A percentile compares a stretch with the other conserved stretches of the same genome.
These are phyloP conservation scores for Anguilla rostrata DNA, from an alignment of 2,113 vertebrate species.

Conservation along the genomic window DNA sequence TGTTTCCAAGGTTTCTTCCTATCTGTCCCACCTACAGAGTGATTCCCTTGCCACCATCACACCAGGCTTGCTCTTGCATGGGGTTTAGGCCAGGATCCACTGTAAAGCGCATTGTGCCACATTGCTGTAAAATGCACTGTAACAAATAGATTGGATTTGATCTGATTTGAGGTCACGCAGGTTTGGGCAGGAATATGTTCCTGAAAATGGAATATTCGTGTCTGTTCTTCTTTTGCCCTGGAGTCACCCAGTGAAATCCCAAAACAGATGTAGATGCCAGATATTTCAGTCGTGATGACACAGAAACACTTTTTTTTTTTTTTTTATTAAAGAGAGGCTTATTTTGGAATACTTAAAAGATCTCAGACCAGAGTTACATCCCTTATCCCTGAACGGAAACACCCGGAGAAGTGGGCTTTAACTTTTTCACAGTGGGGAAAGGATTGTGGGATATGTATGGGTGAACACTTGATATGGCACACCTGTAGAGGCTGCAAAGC, in stretches of 20 bases:
- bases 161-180: background rate
- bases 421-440: background rate
- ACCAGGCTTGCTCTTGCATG: too few species aligned
- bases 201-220: too few species aligned
- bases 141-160: too few species aligned
- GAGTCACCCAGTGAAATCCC: background rate
- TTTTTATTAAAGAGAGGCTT: background rate
- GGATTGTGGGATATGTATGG: background rate
- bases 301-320: background rate
- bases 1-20: too few species aligned
- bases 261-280: background rate
- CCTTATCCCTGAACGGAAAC: too few species aligned
- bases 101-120: too few species aligned
- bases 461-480: background rate
- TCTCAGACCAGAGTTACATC: background rate
- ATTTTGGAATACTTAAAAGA: background rate
- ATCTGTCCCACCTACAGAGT: too few species aligned
- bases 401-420: background rate
- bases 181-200: background rate
- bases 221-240: too few species aligned
- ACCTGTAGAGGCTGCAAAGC: too few species aligned
- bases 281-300: slow-evolving; percentile 13
- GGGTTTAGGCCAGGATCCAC: too few species aligned
- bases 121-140: too few species aligned
- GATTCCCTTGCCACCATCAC: too few species aligned